Base-by-base conservation (phyloP, 2,797 vertebrate species). In the Schizopygopsis malacanthus region DNA sequence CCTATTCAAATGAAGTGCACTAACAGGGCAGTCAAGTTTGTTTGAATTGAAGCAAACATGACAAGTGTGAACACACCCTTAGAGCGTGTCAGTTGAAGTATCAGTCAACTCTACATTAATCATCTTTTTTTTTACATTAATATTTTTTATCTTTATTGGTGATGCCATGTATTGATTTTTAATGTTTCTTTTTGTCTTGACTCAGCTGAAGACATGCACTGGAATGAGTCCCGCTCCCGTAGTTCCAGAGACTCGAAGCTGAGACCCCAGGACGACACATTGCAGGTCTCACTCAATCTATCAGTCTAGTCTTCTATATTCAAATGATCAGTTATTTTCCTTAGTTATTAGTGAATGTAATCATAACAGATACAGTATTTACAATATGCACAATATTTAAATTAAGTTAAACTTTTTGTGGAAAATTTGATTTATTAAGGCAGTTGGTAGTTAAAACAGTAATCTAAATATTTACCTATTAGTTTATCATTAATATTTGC, bases 191-290 rank as follows among this genome's bases (percentile, higher is more conserved):
- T 50, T 76, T 82, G 11, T 86, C 10, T 89, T 90, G 1, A 82
- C 96, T 95, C 92, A 96, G 97, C 96, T 7, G 98, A 99, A 0
- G 98, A 99, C 90, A 94, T 97, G 93, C 96, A 97, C 90, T 97
- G 98, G 96, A 95, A 94, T 69, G 98, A 99, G 81, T 96, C 96
- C 25, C 96, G 98, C 91, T 95, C 96, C 18, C 97, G 97, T 72
- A 97, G 96, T 90, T 91, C 97, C n/a, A 96, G 97, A 95, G 98
- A 99, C 87, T 90, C 96, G 63, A 99, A 99, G 93, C 95, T 96
- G 61, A 96, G 97, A 94, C 95, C 94, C 87, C 94, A 94, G 86
- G 98, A 99, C 82, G 97, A 98, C 88, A 96, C 96, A 82, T 94
- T 99, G 91, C 98, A 99, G 98, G 98, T 99, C 95, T 93, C 75